phyloP scores from a whole-genome alignment of 2,888 invertebrate genomes.

The Phaonia tiefii region DNA sequence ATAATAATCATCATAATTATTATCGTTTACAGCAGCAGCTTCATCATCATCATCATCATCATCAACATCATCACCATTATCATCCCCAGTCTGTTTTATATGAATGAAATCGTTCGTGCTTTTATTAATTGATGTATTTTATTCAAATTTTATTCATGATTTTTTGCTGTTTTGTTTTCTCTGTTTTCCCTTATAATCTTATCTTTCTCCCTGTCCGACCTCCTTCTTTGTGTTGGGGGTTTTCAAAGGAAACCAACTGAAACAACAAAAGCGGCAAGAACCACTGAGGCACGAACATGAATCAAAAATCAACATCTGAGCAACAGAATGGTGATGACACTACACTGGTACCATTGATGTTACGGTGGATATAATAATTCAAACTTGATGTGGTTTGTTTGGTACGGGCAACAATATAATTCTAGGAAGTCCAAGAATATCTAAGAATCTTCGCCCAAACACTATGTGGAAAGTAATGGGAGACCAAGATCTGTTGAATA shows the following conservation, averaged over 20 bases:
- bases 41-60: constrained; percentile 12
- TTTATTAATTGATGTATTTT: constrained; percentile 64
- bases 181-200: neutral
- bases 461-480: too few relatives aligned
- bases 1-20: neutral
- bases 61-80: constrained; percentile 13
- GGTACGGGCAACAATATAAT: neutral
- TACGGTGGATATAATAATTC: neutral
- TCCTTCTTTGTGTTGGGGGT: neutral
- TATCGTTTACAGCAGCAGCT: constrained; percentile 9
- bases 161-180: constrained; percentile 22
- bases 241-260: neutral
- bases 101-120: constrained; percentile 57
- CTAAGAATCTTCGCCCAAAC: too few relatives aligned
- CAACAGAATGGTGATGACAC: constrained; percentile 54
- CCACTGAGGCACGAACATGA: constrained; percentile 60
- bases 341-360: constrained; percentile 64
- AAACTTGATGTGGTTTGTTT: neutral
- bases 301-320: constrained; percentile 29
- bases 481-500: too few relatives aligned
- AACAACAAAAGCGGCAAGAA: constrained; percentile 27
- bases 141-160: constrained; percentile 42
- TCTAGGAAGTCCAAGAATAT: too few relatives aligned
- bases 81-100: constrained; percentile 44
- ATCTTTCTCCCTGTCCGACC: constrained; percentile 15